Percentiles rank a stretch among this genome's conserved stretches.
Evolutionary conservation across 1,140 invertebrate species (phyloP).

Genomic region (Leucophenga varia): DNA sequence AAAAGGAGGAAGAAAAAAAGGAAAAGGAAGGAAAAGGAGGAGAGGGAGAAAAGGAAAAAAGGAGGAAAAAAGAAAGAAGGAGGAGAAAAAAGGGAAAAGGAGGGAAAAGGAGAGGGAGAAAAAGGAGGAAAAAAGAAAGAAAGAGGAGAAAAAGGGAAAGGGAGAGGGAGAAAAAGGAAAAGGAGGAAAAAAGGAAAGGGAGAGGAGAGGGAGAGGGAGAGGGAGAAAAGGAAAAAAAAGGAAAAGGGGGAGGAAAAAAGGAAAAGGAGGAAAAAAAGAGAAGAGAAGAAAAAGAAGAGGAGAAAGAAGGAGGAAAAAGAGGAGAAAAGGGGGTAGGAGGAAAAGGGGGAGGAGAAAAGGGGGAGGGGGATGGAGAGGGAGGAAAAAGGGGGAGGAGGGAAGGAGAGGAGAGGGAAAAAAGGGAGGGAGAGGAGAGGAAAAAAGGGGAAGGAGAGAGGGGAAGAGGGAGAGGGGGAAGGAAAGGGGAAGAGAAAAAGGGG

Average conservation of each 20-base stretch:
- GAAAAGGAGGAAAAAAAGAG: neutral
- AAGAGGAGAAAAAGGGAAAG: neutral
- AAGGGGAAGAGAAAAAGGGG: neutral
- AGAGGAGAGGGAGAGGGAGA: neutral
- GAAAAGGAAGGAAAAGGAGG: neutral
- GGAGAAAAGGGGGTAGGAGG: neutral
- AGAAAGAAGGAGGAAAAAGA: neutral
- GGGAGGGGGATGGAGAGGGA: neutral
- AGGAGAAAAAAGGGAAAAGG: neutral
- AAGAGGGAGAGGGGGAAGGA: neutral
- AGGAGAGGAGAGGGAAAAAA: neutral
- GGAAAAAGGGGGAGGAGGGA: neutral
- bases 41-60: neutral
- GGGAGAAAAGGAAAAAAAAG: neutral
- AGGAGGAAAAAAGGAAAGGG: neutral
- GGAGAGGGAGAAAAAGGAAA: neutral
- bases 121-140: neutral
- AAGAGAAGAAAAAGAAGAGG: neutral
- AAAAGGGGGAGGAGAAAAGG: neutral
- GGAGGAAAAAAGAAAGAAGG: neutral
- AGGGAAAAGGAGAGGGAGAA: neutral
- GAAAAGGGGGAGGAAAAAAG: neutral
- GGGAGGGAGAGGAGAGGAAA: neutral
- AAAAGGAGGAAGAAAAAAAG: neutral
- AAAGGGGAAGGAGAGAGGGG: neutral